These are phyloP conservation scores for Muscidifurax raptorellus DNA, from an alignment of 1,140 invertebrate species.

Conservation along the genomic window DNA sequence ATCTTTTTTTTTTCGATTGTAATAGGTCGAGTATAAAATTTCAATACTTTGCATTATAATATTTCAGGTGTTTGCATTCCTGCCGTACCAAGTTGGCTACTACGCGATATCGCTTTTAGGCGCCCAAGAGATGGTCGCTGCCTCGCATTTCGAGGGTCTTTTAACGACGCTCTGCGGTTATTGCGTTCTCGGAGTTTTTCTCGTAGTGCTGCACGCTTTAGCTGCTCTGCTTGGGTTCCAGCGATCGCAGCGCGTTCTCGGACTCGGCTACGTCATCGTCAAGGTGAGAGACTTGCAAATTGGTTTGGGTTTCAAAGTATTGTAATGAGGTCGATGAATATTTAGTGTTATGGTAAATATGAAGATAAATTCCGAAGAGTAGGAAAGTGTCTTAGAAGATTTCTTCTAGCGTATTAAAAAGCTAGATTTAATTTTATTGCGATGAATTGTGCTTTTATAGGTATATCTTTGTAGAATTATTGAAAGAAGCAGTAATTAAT, in stretches of 20 bases:
- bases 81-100: conserved; percentile 96
- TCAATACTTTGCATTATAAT: neutral
- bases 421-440: no score
- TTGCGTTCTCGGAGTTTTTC: conserved; percentile 89
- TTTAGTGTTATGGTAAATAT: no score
- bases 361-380: no score
- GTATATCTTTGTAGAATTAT: no score
- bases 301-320: neutral
- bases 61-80: conserved; percentile 89
- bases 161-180: conserved; percentile 96
- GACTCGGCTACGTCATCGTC: conserved; percentile 97
- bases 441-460: no score
- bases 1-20: conserved; percentile 70
- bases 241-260: conserved; percentile 89
- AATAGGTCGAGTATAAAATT: neutral
- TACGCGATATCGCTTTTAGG: conserved; percentile 86
- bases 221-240: conserved; percentile 86
- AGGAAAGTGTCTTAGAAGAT: no score
- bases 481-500: neutral
- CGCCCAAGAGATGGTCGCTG: conserved; percentile 83
- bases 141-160: conserved; percentile 93
- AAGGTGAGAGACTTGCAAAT: conserved; percentile 76
- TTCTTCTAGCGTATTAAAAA: no score
- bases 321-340: no score
- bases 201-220: conserved; percentile 89